Evolutionary conservation across 2,888 invertebrate genomes (phyloP).

Genomic region (Candidula unifasciata): DNA sequence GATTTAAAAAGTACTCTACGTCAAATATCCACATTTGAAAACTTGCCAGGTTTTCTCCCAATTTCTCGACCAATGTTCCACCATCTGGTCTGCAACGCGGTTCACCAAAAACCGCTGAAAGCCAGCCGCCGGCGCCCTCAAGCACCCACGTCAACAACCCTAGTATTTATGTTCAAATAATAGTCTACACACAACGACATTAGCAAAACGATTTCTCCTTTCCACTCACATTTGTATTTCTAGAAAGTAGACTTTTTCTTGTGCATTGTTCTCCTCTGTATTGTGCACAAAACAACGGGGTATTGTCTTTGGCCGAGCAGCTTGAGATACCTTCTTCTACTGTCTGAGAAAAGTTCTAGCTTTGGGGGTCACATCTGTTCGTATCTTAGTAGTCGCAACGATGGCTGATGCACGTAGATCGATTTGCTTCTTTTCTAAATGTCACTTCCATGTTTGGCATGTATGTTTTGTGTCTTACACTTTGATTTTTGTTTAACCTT

Average conservation of each 20-base stretch:
- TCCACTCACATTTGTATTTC: neutral
- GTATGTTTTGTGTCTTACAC: too few relatives aligned
- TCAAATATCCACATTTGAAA: too few relatives aligned
- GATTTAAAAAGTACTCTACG: too few relatives aligned
- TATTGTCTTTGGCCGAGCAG: neutral
- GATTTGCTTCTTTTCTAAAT: neutral
- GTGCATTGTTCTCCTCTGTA: neutral
- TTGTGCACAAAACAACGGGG: neutral
- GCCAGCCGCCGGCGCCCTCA: neutral
- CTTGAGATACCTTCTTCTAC: neutral
- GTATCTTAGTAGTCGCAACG: neutral
- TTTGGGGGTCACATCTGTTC: conserved; percentile 29
- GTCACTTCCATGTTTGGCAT: neutral
- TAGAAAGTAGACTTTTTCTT: neutral
- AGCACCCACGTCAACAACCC: too few relatives aligned
- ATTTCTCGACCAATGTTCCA: neutral
- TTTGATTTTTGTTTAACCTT: too few relatives aligned
- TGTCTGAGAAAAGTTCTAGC: neutral
- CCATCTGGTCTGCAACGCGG: neutral
- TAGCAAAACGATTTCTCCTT: neutral
- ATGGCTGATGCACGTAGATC: neutral
- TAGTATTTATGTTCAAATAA: conserved; percentile 26
- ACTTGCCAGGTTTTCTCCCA: too few relatives aligned
- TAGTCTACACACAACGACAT: neutral
- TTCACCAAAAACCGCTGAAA: neutral